phyloP scores from a whole-genome alignment of 2,113 vertebrate genomes.

The Dendropsophus ebraccatus region DNA sequence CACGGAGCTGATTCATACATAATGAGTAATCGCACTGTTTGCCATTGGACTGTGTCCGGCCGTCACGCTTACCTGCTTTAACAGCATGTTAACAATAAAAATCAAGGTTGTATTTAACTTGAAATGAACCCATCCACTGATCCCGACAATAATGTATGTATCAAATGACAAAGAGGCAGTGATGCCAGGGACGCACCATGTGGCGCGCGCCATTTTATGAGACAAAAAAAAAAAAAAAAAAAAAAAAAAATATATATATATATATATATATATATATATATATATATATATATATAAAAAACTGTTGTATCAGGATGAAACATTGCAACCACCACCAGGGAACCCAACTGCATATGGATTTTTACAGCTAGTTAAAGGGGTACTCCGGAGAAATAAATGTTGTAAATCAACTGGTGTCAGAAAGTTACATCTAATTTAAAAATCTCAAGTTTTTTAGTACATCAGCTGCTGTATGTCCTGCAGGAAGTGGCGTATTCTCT shows the following conservation, averaged over 20 bases:
- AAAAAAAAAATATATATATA: no score
- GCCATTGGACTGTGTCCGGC: not conserved
- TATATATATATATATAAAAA: no score
- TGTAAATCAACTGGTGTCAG: no score
- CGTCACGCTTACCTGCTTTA: not conserved
- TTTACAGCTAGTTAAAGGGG: not conserved
- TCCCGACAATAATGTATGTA: not conserved
- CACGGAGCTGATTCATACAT: conserved; percentile 3
- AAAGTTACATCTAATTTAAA: no score
- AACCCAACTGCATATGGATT: not conserved
- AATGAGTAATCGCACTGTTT: not conserved
- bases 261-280: no score
- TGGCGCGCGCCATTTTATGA: not conserved
- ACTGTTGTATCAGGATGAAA: not conserved
- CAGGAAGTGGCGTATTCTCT: no score
- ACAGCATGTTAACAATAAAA: not conserved
- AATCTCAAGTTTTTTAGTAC: no score
- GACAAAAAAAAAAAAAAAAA: not conserved
- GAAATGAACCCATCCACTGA: not conserved
- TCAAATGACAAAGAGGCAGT: not conserved
- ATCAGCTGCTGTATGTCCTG: no score
- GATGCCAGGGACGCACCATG: not conserved
- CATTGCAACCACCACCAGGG: no score
- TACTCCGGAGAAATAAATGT: no score
- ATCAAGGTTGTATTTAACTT: conserved; percentile 14